Evolutionary conservation across 2,797 vertebrate genomes (phyloP).

Genomic region (Novumbra hubbsi): DNA sequence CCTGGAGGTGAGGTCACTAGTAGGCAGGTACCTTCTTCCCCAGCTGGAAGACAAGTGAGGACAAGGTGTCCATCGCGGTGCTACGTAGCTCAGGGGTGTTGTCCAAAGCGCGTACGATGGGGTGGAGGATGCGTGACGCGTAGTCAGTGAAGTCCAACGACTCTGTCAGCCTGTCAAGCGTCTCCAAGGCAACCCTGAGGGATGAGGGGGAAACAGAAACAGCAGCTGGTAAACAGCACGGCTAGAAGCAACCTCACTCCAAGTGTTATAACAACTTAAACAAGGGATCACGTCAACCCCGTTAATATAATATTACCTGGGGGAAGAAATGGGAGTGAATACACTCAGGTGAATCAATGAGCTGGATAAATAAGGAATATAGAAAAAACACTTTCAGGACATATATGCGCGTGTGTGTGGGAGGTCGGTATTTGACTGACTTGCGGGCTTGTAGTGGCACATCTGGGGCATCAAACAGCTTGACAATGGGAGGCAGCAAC

Average conservation of each 20-base stretch:
- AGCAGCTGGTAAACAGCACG: constrained; percentile 16
- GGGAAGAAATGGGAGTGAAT: not conserved
- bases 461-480: constrained; percentile 93
- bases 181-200: constrained; percentile 90
- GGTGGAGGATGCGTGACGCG: constrained; percentile 95
- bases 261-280: not conserved
- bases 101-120: constrained; percentile 91
- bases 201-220: constrained; percentile 37
- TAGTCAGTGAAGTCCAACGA: constrained; percentile 98
- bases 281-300: constrained; percentile 7
- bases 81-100: constrained; percentile 89
- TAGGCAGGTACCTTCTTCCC: constrained; percentile 88
- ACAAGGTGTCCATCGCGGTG: constrained; percentile 96
- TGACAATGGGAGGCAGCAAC: constrained; percentile 94
- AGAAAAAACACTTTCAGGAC: not conserved
- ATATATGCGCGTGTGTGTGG: not conserved
- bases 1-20: not conserved
- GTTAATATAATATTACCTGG: not conserved
- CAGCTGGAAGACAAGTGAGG: constrained; percentile 94
- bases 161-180: constrained; percentile 92
- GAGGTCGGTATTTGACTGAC: constrained; percentile 68
- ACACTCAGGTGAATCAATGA: not conserved
- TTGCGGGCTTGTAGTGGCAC: constrained; percentile 89
- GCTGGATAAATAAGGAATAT: not conserved
- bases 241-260: constrained; percentile 5